Base-by-base conservation (phyloP, 92 coral and sea anemone genomes). In the Parazoanthus swiftii region DNA sequence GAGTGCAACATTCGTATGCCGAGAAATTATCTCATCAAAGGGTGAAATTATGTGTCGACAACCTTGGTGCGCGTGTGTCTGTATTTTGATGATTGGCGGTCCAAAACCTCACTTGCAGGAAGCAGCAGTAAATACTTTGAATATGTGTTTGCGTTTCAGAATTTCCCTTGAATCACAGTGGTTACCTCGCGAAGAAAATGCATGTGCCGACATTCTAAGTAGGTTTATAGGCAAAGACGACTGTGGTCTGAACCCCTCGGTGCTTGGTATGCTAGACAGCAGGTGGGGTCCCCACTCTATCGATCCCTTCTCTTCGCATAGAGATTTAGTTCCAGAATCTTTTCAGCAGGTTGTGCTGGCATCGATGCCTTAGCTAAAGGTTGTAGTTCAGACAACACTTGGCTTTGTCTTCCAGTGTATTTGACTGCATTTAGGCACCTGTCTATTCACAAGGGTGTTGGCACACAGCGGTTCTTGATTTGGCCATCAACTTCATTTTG, bases 291-390 rank as follows among this genome's bases (percentile, higher is more conserved):
- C 85, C 20, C 89, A 89, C 68, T 85, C 79, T 26, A 25, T 86
- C n/a, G 89, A 89, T 84, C 50, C 50, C 11, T 72, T 89, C 80
- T 80, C 91, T 35, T 70, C 89, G 20, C 73, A 29, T 39, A 56
- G 67, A 43, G 68, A 18, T 89, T 89, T 71, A 72, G 85, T 51
- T 67, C 92, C 0, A 65, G 79, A 71, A 80, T 78, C 79, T 86
- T 0, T 51, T 81, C 78, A 74, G 90, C 92, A 10, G 92, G 82
- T 6, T 76, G 80, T 26, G 48, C 79, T 20, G 91, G 88, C 36
- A 91, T 88, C 6, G 84, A 91, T 37, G 91, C 91, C 8, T 86
- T 90, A 26, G 58, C 90, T 23, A 90, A 90, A 76, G 86, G 87
- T 82, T 90, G 90, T 85, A n/a, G 26, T 9, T 63, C 14, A 3